These are phyloP conservation scores for Salvator merianae DNA, from an alignment of 2,113 vertebrate genomes.

Conservation along the genomic window DNA sequence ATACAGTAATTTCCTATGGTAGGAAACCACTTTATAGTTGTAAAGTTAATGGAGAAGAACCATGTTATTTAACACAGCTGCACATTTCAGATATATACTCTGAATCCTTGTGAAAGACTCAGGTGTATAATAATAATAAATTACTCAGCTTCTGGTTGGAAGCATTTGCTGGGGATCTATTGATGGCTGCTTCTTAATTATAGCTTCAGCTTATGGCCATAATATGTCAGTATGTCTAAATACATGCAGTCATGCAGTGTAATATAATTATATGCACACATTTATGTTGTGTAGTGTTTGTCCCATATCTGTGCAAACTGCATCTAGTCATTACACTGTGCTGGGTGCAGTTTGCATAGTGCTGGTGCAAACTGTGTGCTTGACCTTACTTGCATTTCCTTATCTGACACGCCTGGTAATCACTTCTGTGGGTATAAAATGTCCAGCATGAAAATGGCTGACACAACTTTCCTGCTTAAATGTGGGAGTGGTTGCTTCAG, in stretches of 20 bases:
- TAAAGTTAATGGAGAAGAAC: conserved; percentile 28
- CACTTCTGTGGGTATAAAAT: no score
- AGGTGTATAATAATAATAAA: conserved; percentile 19
- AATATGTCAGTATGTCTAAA: not conserved
- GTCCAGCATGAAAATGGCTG: no score
- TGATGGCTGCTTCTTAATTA: not conserved
- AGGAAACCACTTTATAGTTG: conserved; percentile 20
- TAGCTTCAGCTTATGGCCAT: not conserved
- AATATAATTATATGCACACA: conserved; percentile 5
- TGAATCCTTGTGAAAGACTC: conserved; percentile 14
- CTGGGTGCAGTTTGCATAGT: no score
- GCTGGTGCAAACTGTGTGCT: no score
- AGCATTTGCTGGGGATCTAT: not conserved
- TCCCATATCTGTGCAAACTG: no score
- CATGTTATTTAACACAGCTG: conserved; percentile 1
- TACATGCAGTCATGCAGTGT: not conserved
- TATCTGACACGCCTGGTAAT: no score
- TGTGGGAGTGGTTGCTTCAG: no score
- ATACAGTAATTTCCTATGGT: not conserved
- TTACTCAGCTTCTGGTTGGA: conserved; percentile 26
- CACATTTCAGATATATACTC: conserved; percentile 33
- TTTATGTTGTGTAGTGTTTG: no score
- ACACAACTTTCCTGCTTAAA: no score
- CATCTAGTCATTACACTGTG: no score
- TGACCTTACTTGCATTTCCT: no score